phyloP scores from a whole-genome alignment of 2,113 vertebrate genomes.

The Daubentonia madagascariensis region DNA sequence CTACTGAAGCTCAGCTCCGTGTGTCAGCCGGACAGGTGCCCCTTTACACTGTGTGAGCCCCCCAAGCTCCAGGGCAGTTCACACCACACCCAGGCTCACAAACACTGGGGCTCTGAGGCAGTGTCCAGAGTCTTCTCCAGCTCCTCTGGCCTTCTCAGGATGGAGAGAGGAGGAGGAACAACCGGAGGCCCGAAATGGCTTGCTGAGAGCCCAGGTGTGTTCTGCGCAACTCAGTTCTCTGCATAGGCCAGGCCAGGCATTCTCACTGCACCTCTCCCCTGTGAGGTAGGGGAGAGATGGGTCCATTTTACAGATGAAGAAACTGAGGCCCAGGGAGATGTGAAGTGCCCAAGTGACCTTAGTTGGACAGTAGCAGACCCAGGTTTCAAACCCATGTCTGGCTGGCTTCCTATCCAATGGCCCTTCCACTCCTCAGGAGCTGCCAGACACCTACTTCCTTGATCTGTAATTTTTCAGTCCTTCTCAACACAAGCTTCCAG shows the following conservation, averaged over 20 bases:
- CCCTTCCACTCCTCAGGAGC: neutral
- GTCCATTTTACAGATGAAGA: conserved; percentile 9
- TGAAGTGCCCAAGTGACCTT: neutral
- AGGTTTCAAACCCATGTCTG: neutral
- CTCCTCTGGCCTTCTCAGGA: neutral
- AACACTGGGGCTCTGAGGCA: neutral
- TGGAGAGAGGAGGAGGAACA: neutral
- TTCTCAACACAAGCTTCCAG: neutral
- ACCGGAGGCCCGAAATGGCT: neutral
- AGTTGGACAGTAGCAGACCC: neutral
- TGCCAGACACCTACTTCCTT: neutral
- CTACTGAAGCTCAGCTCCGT: conserved; percentile 49
- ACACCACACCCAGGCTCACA: neutral
- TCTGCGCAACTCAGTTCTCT: neutral
- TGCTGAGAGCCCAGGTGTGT: neutral
- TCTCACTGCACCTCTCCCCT: neutral
- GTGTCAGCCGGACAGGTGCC: neutral
- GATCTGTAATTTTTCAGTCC: neutral
- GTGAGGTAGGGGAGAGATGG: no score
- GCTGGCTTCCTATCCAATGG: neutral
- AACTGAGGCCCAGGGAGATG: neutral
- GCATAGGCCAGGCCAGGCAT: neutral
- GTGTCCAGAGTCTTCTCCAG: neutral
- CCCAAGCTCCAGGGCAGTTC: neutral
- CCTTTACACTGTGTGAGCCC: rapidly evolving